A percentile compares a stretch with the other conserved stretches of the same genome.
phyloP scores from a whole-genome alignment of 1,140 invertebrate species.

The Coboldia fuscipes region DNA sequence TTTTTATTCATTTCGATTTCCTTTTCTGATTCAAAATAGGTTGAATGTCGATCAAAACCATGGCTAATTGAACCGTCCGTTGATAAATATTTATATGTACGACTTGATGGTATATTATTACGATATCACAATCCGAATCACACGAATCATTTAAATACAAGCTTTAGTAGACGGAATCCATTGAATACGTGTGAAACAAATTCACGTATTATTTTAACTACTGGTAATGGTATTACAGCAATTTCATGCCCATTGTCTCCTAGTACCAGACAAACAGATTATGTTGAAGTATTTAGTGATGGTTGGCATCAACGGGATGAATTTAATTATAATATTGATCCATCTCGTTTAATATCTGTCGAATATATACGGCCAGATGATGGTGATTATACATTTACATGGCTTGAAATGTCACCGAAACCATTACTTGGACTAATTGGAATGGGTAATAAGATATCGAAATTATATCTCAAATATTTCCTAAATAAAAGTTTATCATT shows the following conservation, averaged over 20 bases:
- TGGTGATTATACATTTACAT: slow-evolving; percentile 52
- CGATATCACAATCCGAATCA: slow-evolving; percentile 17
- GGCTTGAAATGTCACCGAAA: slow-evolving; percentile 60
- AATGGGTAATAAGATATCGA: slow-evolving; percentile 4
- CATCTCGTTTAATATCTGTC: slow-evolving; percentile 36
- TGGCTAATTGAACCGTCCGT: slow-evolving; percentile 57
- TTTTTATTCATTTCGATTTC: not conserved
- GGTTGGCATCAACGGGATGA: slow-evolving; percentile 41
- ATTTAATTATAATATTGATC: slow-evolving; percentile 10
- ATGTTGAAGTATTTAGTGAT: slow-evolving; percentile 54
- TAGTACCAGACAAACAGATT: slow-evolving; percentile 15
- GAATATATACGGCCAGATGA: slow-evolving; percentile 53
- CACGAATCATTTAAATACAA: slow-evolving; percentile 12
- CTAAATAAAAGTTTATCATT: not conserved
- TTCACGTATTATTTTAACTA: slow-evolving; percentile 16
- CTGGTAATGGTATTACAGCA: slow-evolving; percentile 18
- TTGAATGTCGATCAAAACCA: slow-evolving; percentile 50
- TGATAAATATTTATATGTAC: slow-evolving; percentile 21
- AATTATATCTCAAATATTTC: not conserved
- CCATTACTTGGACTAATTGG: slow-evolving; percentile 20
- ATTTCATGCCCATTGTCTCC: slow-evolving; percentile 17
- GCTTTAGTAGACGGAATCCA: slow-evolving; percentile 5
- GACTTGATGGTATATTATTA: slow-evolving; percentile 17
- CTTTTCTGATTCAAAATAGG: slow-evolving; percentile 21
- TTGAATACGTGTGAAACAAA: slow-evolving; percentile 15